Evolutionary conservation across 2,113 vertebrate genomes (phyloP), one percentile per base, ranked within the genome.

Genomic region (Cervus canadensis): DNA sequence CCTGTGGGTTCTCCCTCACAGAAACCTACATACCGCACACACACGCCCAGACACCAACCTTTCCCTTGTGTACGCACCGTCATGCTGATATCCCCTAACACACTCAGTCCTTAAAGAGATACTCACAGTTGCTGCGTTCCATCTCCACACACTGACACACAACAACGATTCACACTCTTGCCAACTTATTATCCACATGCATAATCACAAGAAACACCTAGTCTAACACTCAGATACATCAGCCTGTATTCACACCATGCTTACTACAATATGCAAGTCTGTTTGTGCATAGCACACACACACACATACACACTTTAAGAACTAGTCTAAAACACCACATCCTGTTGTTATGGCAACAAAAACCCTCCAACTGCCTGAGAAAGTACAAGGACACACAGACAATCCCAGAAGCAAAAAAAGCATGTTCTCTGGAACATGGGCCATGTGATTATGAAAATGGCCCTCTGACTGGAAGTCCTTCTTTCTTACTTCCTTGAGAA

Each of bases 291-390:
- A 56, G 50, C 16, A 64, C 21, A 87, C 33, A 78, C 25, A 50
- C 12, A 86, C 21, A 89, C 10, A 78, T 19, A 52, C 5, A 36
- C 6, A 36, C 16, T 89, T 92, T 87, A 76, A 87, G 85, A 95
- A 78, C 8, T 5, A 59, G 26, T 43, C 92, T 94, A 96, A 97
- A 96, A 88, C 95, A 94, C 16, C 79, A 15, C 43, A 50, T 87
- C 96, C 6, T 74, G 96, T 98, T 98, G 97, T 96, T 98, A 98
- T 91, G 87, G 95, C 90, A 98, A 98, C 97, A 40, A 45, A 94
- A 96, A 64, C 81, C 96, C 92, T 97, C 83, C 97, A 96, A 76
- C 21, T 21, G 4, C 86, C 87, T 60, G 6, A 7, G 45, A 96
- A 89, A 98, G 94, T 43, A 97, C 56, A 89, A 84, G 36, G 23